Conservation (phyloP, 2,113 vertebrate genomes). For the Channa argus region DNA sequence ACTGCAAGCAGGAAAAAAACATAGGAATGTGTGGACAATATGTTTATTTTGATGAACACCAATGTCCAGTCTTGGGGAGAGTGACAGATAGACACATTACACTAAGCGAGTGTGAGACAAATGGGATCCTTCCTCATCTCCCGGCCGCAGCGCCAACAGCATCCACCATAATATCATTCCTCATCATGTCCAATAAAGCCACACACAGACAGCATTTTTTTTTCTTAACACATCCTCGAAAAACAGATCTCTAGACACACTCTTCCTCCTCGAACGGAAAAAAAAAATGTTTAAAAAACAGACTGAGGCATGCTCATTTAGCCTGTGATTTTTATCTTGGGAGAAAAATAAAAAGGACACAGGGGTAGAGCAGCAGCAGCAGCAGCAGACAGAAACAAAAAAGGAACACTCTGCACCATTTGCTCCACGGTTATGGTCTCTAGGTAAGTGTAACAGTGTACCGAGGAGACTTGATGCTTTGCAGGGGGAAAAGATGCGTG, state of each 20-base stretch:
- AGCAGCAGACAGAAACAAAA: slow-evolving; percentile 59
- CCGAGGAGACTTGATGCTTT: slow-evolving; percentile 50
- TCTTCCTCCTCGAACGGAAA: slow-evolving; percentile 69
- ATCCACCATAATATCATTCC: slow-evolving; percentile 78
- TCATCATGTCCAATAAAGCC: slow-evolving; percentile 80
- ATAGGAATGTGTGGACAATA: slow-evolving; percentile 54
- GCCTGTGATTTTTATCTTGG: slow-evolving; percentile 62
- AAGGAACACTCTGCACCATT: slow-evolving; percentile 54
- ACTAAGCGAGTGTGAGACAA: slow-evolving; percentile 72
- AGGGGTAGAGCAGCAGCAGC: slow-evolving; percentile 40
- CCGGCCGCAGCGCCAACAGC: slow-evolving; percentile 63
- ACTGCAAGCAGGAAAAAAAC: slow-evolving; percentile 36
- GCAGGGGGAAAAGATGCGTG: slow-evolving; percentile 25
- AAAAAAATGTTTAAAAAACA: slow-evolving; percentile 75
- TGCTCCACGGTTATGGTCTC: slow-evolving; percentile 76
- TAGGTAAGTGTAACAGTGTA: slow-evolving; percentile 75
- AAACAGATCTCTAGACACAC: slow-evolving; percentile 64
- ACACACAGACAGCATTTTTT: slow-evolving; percentile 73
- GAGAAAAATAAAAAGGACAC: slow-evolving; percentile 45
- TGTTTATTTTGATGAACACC: slow-evolving; percentile 73
- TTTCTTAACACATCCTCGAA: slow-evolving; percentile 52
- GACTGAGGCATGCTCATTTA: slow-evolving; percentile 69
- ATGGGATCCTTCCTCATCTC: slow-evolving; percentile 75
- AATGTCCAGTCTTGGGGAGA: slow-evolving; percentile 62
- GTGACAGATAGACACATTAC: slow-evolving; percentile 77